Base-by-base conservation (phyloP, 1,140 invertebrate genomes). In the Drosophila parvula region DNA sequence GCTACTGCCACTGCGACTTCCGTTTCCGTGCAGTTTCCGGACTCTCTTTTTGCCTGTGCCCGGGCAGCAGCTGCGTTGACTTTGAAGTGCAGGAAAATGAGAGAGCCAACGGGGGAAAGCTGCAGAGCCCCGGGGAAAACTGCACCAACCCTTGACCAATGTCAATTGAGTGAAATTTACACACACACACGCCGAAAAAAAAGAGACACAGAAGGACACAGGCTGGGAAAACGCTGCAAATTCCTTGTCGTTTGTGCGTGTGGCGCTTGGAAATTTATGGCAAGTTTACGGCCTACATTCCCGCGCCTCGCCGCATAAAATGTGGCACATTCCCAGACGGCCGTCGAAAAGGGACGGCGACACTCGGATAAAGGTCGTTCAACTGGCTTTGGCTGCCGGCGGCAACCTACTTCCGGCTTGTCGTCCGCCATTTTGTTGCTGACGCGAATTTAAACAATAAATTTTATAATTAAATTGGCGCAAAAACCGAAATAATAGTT, bases 151-250 rank as follows among this genome's bases (percentile, higher is more conserved):
- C 74, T 74, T 44, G 59, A 71, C 59, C 65, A 60, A 67, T 78
- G 84, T 89, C 85, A 89, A 89, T 89, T 89, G 80, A 90, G 70
- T 79, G 69, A 89, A 89, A 89, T 89, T 89, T 90, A 76, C 70
- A 85, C 69, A 56, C 34, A 56, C 40, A 64, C 22, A 27, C 34
- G 38, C 16, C 18, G 16, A 36, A 62, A 45, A 32, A 28, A 34
- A 32, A 14, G 32, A 30, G 47, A 36, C 59, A 22, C 59, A 43
- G 36, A 69, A 45, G 48, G 30, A 63, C 30, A 43, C 47, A 11
- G 47, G 47, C 16, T 45, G 67, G 59, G 30, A 86, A 61, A 86
- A 79, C 57, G 22, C 41, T 47, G 63, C 27, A 65, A 69, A 69
- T 74, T 63, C 59, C 78, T 85, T 88, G 59, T 76, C 81, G 47